phyloP scores from a whole-genome alignment of 1,140 invertebrate genomes.

The Bombus pyrosoma region DNA sequence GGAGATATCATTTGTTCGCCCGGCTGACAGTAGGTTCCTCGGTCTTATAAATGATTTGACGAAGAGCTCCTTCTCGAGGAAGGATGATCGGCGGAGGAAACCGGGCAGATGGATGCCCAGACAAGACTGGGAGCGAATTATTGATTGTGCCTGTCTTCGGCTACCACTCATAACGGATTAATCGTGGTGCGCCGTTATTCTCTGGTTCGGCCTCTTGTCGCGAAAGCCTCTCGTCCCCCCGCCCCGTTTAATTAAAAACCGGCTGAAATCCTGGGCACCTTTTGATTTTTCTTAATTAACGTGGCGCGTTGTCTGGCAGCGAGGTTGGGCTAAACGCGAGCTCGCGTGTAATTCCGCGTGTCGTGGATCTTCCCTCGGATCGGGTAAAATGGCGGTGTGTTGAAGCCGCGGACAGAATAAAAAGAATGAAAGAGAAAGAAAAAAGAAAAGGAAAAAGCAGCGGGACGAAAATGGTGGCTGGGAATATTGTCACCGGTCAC shows the following conservation, averaged over 20 bases:
- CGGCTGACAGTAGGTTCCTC: conserved; percentile 1
- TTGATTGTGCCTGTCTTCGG: conserved; percentile 57
- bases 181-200: conserved; percentile 20
- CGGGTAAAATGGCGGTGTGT: conserved; percentile 55
- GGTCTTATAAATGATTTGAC: conserved; percentile 32
- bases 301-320: not conserved
- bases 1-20: conserved; percentile 16
- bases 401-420: not conserved
- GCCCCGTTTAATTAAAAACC: no score
- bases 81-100: conserved; percentile 28
- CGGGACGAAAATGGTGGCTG: conserved; percentile 62
- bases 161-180: conserved; percentile 46
- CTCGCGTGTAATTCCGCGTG: conserved; percentile 43
- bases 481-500: conserved; percentile 69
- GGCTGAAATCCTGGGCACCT: no score
- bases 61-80: conserved; percentile 16
- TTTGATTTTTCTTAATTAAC: conserved; percentile 13
- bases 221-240: no score
- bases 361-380: conserved; percentile 17
- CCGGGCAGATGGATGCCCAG: not conserved
- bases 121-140: conserved; percentile 51
- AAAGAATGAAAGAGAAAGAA: not conserved
- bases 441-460: conserved; percentile 14
- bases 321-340: not conserved
- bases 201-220: no score